Percentiles rank a stretch among this genome's conserved stretches.
These are phyloP conservation scores for Diploptera punctata DNA, from an alignment of 2,888 invertebrate genomes.

Conservation along the genomic window DNA sequence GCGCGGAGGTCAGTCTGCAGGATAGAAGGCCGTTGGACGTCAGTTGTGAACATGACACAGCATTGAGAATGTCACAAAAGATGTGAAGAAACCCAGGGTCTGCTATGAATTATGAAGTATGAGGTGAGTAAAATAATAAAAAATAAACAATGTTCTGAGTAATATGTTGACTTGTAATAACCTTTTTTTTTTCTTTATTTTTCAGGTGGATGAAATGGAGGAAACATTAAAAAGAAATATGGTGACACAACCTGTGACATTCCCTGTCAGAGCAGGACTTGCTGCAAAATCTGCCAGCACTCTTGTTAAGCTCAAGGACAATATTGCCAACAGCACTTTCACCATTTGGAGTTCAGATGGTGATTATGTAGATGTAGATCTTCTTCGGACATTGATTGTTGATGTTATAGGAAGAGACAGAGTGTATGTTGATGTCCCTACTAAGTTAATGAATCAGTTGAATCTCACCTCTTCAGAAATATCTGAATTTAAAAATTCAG, in stretches of 20 bases:
- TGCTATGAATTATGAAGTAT: too few relatives aligned
- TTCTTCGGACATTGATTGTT: slow-evolving; percentile 69
- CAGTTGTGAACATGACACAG: too few relatives aligned
- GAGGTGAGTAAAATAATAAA: too few relatives aligned
- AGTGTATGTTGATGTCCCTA: slow-evolving; percentile 81
- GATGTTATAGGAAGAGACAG: slow-evolving; percentile 68
- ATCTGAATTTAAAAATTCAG: too few relatives aligned
- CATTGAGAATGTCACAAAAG: too few relatives aligned
- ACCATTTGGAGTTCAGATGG: slow-evolving; percentile 79
- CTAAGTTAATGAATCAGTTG: slow-evolving; percentile 62
- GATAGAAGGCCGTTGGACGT: too few relatives aligned
- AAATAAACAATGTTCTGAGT: too few relatives aligned
- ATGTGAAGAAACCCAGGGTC: too few relatives aligned
- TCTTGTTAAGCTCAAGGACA: slow-evolving; percentile 57
- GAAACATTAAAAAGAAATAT: background rate
- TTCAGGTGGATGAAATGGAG: slow-evolving; percentile 60
- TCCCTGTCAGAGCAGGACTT: slow-evolving; percentile 75
- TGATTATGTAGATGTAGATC: slow-evolving; percentile 71
- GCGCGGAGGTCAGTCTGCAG: too few relatives aligned
- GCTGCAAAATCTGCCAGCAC: slow-evolving; percentile 70
- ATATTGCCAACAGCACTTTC: slow-evolving; percentile 65
- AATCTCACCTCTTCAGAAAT: too few relatives aligned
- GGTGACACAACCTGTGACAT: slow-evolving; percentile 75
- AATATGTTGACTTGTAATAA: too few relatives aligned
- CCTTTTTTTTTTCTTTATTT: too few relatives aligned